phyloP scores from a whole-genome alignment of 1,140 invertebrate genomes.

The Anadara kagoshimensis region DNA sequence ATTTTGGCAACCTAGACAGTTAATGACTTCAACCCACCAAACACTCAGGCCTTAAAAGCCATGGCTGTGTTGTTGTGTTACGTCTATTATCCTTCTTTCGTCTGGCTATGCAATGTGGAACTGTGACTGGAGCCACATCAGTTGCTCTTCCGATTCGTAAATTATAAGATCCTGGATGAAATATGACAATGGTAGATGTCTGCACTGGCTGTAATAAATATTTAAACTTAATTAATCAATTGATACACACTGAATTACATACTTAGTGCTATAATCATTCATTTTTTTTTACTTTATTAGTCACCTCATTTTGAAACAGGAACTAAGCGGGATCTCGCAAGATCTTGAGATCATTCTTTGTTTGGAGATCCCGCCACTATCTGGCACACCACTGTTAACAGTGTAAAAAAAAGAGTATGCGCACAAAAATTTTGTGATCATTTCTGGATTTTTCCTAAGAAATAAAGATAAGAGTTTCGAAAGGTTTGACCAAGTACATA shows the following conservation, averaged over 20 bases:
- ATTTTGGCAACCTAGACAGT: no score
- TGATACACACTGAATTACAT: not conserved
- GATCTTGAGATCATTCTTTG: no score
- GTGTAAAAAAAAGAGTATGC: not conserved
- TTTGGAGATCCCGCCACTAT: not conserved
- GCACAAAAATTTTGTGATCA: not conserved
- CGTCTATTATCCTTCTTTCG: constrained; percentile 73
- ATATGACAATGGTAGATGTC: constrained; percentile 82
- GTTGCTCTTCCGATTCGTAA: constrained; percentile 91
- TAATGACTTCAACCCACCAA: constrained; percentile 43
- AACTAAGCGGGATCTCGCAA: not conserved
- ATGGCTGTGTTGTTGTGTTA: constrained; percentile 63
- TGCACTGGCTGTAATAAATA: constrained; percentile 61
- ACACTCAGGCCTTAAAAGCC: constrained; percentile 60
- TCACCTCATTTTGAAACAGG: not conserved
- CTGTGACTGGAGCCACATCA: constrained; percentile 87
- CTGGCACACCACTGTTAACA: not conserved
- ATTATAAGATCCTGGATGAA: constrained; percentile 94
- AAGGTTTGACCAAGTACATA: no score
- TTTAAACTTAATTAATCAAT: not conserved
- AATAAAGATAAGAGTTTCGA: not conserved
- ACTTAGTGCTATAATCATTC: not conserved
- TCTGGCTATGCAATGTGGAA: constrained; percentile 90
- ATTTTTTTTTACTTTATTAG: not conserved
- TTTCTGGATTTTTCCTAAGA: not conserved